phyloP scores from a whole-genome alignment of 2,113 vertebrate genomes.

The Hepsetus odoe region DNA sequence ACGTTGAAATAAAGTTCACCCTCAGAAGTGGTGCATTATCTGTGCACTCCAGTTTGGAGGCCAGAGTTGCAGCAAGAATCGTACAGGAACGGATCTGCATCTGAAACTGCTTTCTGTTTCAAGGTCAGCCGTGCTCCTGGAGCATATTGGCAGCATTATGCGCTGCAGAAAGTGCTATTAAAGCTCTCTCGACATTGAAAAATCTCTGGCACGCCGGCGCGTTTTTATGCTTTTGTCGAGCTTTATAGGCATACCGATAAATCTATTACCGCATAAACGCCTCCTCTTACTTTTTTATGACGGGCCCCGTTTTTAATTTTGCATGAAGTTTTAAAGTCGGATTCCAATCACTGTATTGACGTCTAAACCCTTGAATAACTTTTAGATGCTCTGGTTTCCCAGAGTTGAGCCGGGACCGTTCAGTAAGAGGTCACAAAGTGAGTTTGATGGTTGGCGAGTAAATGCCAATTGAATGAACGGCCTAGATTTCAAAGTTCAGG shows the following conservation, averaged over 20 bases:
- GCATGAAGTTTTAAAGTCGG: constrained; percentile 30
- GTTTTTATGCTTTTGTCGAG: constrained; percentile 12
- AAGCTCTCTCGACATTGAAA: constrained; percentile 28
- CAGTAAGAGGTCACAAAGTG: too few species aligned
- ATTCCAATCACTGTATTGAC: background rate
- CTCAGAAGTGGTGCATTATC: background rate
- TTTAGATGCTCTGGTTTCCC: constrained; percentile 11
- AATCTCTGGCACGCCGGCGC: constrained; percentile 6
- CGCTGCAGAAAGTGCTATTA: background rate
- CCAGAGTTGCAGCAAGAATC: background rate
- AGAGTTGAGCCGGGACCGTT: too few species aligned
- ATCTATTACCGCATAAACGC: constrained; percentile 42
- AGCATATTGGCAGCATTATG: background rate
- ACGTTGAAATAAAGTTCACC: background rate
- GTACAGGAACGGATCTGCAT: background rate
- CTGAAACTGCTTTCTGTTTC: background rate
- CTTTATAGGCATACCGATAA: constrained; percentile 29
- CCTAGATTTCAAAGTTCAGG: too few species aligned
- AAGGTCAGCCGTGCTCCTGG: background rate
- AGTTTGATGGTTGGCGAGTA: too few species aligned
- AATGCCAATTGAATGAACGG: too few species aligned
- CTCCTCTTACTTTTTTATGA: constrained; percentile 31
- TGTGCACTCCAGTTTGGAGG: background rate
- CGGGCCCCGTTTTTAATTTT: constrained; percentile 34
- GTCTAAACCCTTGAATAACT: background rate